Evolutionary conservation across 1,140 invertebrate genomes (phyloP), one percentile per base, ranked within the genome.

Genomic region (Zaprionus lachaisei): DNA sequence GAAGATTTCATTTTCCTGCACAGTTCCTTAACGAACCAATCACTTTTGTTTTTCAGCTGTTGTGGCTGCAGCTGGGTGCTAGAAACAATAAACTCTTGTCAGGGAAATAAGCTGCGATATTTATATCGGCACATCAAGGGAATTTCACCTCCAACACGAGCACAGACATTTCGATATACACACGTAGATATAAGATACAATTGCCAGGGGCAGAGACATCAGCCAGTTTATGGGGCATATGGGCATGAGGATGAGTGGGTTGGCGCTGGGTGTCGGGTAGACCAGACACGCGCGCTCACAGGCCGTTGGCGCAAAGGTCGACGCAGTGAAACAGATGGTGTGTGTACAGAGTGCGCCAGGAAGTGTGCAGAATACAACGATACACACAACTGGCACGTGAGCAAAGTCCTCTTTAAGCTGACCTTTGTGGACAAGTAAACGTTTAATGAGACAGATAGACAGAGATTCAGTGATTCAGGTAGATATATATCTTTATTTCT

Each of bases 401-500:
- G 28, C 4, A 7, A 17, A 44, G 17, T n/a, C 1, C 7, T 31
- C 72, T 75, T 71, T 64, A 58, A 58, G 54, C 2, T 75, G 31
- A 57, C 60, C 60, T 75, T 51, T 51, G 38, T 14, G n/a, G 12
- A 11, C 15, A 56, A 15, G 17, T n/a, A 24, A 9, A 15, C 17
- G 5, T 28, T 66, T 20, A 75, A 47, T 47, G 41, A 7, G 15
- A 75, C 24, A 69, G 56, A 47, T 34, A 69, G 26, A 69, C 17
- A n/a, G n/a, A 17, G 3, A 47, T 47, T 58, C n/a, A 17, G 49
- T 63, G 49, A 31, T 15, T 47, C n/a, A 17, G 41, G 41, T 47
- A 47, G n/a, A 64, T 69, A 34, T 77, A 14, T 38, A 54, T 54
- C 15, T 73, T 72, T 70, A 65, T 79, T 80, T 83, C 47, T 63